Percentiles rank a stretch among this genome's conserved stretches.
Conservation (phyloP, 2,888 invertebrate genomes). For the Apomyelois bistriatella region DNA sequence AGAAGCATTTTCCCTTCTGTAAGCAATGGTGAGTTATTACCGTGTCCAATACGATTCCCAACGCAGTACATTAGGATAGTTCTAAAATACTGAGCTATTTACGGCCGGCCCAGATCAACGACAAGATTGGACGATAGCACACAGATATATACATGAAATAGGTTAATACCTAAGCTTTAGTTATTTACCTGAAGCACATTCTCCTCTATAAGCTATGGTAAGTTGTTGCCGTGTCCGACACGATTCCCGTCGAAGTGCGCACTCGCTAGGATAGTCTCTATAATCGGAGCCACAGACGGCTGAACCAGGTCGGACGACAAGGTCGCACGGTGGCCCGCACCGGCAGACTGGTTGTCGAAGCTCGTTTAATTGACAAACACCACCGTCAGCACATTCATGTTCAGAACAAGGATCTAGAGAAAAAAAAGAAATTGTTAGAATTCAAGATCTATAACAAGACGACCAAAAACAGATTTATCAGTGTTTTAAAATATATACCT, state of each 20-base stretch:
- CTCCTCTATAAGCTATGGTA: constrained; percentile 89
- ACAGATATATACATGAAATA: no score
- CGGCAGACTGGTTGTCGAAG: constrained; percentile 88
- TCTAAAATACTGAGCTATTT: constrained; percentile 88
- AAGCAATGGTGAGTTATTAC: constrained; percentile 87
- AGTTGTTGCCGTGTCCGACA: constrained; percentile 87
- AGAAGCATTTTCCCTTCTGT: constrained; percentile 90
- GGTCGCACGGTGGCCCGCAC: constrained; percentile 88
- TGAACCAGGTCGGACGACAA: constrained; percentile 83
- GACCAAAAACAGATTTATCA: no score
- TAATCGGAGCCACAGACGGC: constrained; percentile 90
- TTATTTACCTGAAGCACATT: constrained; percentile 87
- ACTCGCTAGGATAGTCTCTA: constrained; percentile 90
- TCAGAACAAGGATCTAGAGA: constrained; percentile 90
- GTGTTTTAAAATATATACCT: no score
- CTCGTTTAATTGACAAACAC: constrained; percentile 90
- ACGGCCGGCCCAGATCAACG: constrained; percentile 84
- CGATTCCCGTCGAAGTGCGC: constrained; percentile 87
- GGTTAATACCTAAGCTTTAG: no score
- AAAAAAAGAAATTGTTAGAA: constrained; percentile 8
- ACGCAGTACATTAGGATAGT: constrained; percentile 87
- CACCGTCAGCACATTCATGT: constrained; percentile 87
- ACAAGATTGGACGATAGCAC: constrained; percentile 88
- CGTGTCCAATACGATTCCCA: constrained; percentile 88
- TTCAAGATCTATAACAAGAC: no score